A percentile compares a stretch with the other conserved stretches of the same genome.
Conservation (phyloP, 2,888 invertebrate genomes). For the Drosophila tripunctata region DNA sequence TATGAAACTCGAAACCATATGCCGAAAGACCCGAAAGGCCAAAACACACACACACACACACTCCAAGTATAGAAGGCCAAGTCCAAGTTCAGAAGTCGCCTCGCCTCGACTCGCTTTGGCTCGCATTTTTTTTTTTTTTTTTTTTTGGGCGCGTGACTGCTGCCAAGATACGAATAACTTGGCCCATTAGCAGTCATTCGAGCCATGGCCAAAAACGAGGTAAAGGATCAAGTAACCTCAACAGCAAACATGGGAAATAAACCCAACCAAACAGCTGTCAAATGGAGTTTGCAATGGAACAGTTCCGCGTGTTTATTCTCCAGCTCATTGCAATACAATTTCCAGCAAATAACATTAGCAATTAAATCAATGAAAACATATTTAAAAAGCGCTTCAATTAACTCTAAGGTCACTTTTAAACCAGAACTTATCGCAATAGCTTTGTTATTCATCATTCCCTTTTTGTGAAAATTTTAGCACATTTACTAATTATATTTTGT, state of each 20-base stretch:
- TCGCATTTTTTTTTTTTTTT: too few species aligned
- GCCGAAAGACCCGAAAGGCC: slow-evolving; percentile 7
- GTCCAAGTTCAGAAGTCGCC: slow-evolving; percentile 39
- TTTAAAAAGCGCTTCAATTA: neutral
- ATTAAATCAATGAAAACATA: slow-evolving; percentile 25
- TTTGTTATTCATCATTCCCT: neutral
- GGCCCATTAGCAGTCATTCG: slow-evolving; percentile 51
- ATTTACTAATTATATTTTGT: neutral
- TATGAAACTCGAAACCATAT: slow-evolving; percentile 57
- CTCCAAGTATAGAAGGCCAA: slow-evolving; percentile 1
- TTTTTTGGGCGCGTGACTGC: slow-evolving; percentile 55
- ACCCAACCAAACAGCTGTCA: slow-evolving; percentile 21
- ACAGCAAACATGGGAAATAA: slow-evolving; percentile 15
- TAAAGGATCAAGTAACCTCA: slow-evolving; percentile 31
- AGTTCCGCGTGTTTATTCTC: neutral
- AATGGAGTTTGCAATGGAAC: slow-evolving; percentile 19
- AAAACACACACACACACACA: neutral
- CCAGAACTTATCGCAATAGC: neutral
- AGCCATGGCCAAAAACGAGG: slow-evolving; percentile 16
- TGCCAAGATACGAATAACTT: slow-evolving; percentile 48
- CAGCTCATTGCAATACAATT: neutral
- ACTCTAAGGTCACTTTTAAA: neutral
- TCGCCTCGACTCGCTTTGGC: too few species aligned
- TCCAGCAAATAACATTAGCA: neutral
- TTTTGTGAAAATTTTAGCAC: neutral